Percentiles rank a stretch among this genome's conserved stretches.
These are phyloP conservation scores for Gonatopus flavifemur DNA, from an alignment of 1,140 invertebrate species.

Conservation along the genomic window DNA sequence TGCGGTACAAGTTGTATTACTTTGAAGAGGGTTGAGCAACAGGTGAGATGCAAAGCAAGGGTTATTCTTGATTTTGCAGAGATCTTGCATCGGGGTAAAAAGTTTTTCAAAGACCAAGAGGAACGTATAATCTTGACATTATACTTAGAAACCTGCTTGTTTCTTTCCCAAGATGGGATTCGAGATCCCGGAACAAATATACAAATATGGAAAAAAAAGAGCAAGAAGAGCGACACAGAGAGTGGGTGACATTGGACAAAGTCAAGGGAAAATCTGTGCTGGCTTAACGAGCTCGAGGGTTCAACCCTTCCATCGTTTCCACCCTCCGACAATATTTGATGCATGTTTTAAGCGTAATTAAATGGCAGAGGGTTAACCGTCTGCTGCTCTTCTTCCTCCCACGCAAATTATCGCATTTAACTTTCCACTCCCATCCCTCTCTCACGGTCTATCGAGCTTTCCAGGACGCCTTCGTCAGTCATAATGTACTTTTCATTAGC, in stretches of 20 bases:
- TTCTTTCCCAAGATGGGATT: conserved; percentile 12
- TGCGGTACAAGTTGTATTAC: no score
- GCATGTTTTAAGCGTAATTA: conserved; percentile 54
- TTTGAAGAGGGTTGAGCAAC: conserved; percentile 54
- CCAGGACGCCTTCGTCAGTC: conserved; percentile 21
- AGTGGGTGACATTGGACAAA: conserved; percentile 54
- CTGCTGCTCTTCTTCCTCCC: conserved; percentile 41
- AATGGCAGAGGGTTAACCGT: conserved; percentile 49
- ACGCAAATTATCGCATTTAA: conserved; percentile 53
- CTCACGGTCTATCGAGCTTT: conserved; percentile 9
- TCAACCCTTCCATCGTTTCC: conserved; percentile 46
- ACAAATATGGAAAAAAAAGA: no score
- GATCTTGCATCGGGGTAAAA: not conserved
- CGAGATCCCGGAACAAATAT: conserved; percentile 39
- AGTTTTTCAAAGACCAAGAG: not conserved
- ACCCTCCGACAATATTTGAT: conserved; percentile 52
- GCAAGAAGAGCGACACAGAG: conserved; percentile 59
- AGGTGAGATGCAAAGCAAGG: conserved; percentile 59
- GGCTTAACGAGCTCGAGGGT: conserved; percentile 48
- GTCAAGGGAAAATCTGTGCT: conserved; percentile 46
- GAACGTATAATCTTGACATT: no score
- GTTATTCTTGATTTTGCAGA: conserved; percentile 50
- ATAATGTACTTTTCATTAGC: conserved; percentile 54
- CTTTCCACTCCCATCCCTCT: conserved; percentile 23
- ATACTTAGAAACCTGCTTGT: no score